These are phyloP conservation scores for Tachypleus tridentatus DNA, from an alignment of 1,140 invertebrate genomes.

Conservation along the genomic window DNA sequence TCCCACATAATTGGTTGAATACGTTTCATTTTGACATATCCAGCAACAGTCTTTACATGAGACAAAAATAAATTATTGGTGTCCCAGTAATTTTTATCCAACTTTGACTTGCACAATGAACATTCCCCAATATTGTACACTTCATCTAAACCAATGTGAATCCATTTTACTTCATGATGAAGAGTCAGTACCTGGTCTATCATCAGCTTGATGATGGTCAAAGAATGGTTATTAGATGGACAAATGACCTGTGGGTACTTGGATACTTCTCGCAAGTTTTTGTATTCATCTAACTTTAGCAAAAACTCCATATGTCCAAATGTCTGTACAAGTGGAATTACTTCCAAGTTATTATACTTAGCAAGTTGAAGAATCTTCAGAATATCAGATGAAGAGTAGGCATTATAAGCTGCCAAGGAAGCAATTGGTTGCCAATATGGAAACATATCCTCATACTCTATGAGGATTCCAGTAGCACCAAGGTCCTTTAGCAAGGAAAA, in stretches of 20 bases:
- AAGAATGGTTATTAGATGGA: constrained; percentile 37
- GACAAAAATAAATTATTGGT: constrained; percentile 39
- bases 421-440: constrained; percentile 34
- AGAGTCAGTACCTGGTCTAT: constrained; percentile 39
- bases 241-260: constrained; percentile 41
- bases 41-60: constrained; percentile 37
- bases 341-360: constrained; percentile 33
- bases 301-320: constrained; percentile 48
- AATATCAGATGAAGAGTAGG: constrained; percentile 38
- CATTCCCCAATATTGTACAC: constrained; percentile 38
- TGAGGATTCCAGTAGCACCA: constrained; percentile 41
- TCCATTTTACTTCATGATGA: constrained; percentile 32
- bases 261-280: constrained; percentile 41
- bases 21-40: constrained; percentile 34
- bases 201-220: constrained; percentile 41
- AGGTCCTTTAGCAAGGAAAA: constrained; percentile 58
- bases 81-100: constrained; percentile 34
- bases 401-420: constrained; percentile 45
- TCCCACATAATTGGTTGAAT: constrained; percentile 53
- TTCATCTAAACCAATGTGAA: constrained; percentile 41
- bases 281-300: constrained; percentile 40
- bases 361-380: constrained; percentile 33
- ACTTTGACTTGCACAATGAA: constrained; percentile 32
- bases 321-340: constrained; percentile 46
- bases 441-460: constrained; percentile 46